phyloP scores from a whole-genome alignment of 2,113 vertebrate genomes.

The Cebus imitator region DNA sequence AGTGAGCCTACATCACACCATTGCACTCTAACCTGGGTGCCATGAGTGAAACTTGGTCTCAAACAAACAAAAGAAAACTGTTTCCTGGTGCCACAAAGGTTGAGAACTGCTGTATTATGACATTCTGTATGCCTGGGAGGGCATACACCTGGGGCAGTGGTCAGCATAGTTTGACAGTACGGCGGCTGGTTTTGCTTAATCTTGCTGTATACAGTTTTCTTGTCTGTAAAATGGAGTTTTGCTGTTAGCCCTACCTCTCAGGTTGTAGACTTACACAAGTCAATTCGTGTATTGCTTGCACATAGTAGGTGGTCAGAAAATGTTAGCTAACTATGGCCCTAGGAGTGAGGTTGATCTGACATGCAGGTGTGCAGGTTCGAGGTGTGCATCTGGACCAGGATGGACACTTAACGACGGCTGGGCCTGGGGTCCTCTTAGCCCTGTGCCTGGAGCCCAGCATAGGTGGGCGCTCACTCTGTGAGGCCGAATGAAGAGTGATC shows the following conservation, averaged over 20 bases:
- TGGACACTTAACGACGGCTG: accelerated
- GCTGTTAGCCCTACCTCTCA: background rate
- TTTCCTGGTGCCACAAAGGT: too few relatives aligned
- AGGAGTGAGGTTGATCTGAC: background rate
- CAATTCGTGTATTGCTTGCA: background rate
- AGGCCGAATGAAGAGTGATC: background rate
- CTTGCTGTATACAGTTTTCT: background rate
- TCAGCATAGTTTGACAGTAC: background rate
- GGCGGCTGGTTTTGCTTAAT: background rate
- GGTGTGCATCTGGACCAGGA: background rate
- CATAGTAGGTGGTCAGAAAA: background rate
- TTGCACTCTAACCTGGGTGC: too few relatives aligned
- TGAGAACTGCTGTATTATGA: background rate
- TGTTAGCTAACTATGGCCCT: background rate
- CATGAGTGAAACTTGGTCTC: too few relatives aligned
- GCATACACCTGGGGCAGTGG: accelerated
- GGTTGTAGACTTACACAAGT: background rate
- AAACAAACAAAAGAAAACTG: too few relatives aligned
- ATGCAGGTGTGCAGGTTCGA: background rate
- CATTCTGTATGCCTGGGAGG: background rate
- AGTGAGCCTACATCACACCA: too few relatives aligned
- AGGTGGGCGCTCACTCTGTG: background rate
- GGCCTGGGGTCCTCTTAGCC: background rate
- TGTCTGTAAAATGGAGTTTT: background rate
- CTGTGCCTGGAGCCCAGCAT: background rate